A percentile compares a stretch with the other conserved stretches of the same genome.
These are phyloP conservation scores for Larimichthys crocea DNA, from an alignment of 2,113 vertebrate genomes.

Conservation along the genomic window DNA sequence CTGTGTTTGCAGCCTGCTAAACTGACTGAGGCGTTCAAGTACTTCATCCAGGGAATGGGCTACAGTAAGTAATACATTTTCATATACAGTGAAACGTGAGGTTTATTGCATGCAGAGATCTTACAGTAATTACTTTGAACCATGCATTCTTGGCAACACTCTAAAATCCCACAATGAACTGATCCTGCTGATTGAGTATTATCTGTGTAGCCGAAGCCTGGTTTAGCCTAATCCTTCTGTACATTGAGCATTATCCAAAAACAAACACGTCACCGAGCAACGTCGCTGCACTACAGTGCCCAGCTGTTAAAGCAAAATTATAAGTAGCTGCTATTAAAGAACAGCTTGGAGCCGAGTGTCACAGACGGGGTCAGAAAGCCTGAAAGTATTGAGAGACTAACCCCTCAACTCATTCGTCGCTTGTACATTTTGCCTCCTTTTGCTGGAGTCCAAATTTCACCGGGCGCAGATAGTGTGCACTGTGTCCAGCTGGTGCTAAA, in stretches of 20 bases:
- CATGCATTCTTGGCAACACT: neutral
- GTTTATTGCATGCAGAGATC: neutral
- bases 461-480: too few relatives aligned
- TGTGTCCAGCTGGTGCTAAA: too few relatives aligned
- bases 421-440: too few relatives aligned
- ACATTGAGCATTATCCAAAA: neutral
- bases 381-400: neutral
- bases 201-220: neutral
- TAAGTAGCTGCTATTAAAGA: neutral
- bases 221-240: neutral
- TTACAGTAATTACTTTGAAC: neutral
- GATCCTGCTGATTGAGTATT: too few relatives aligned
- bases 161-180: neutral
- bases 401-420: too few relatives aligned
- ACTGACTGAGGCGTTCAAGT: constrained; percentile 96
- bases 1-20: constrained; percentile 86
- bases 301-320: too few relatives aligned
- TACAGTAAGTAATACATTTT: constrained; percentile 84
- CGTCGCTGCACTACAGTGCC: too few relatives aligned
- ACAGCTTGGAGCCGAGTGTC: neutral
- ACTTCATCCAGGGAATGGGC: constrained; percentile 98
- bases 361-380: neutral
- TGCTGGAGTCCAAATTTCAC: too few relatives aligned
- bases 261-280: too few relatives aligned
- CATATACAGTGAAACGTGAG: neutral